phyloP scores from a whole-genome alignment of 2,888 invertebrate species.

The Hofmannophila pseudospretella region DNA sequence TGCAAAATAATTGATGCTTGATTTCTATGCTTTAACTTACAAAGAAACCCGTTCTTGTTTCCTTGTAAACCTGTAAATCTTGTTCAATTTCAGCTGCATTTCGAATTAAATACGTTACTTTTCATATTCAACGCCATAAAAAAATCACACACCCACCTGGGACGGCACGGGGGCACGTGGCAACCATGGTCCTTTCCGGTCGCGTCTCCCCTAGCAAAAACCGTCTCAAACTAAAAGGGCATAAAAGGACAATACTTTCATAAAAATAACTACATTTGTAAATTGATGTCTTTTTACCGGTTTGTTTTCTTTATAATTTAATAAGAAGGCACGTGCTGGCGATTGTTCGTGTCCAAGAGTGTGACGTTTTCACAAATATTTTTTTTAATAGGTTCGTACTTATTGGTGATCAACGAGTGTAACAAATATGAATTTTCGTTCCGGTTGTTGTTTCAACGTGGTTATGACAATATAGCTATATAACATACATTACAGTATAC shows the following conservation, averaged over 20 bases:
- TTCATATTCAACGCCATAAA: constrained; percentile 15
- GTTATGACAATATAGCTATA: no score
- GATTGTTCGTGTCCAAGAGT: constrained; percentile 50
- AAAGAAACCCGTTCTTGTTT: background rate
- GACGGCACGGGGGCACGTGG: constrained; percentile 60
- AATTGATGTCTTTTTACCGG: constrained; percentile 30
- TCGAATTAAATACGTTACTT: constrained; percentile 36
- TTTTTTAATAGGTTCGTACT: constrained; percentile 19
- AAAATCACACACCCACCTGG: constrained; percentile 53
- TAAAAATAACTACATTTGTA: constrained; percentile 14
- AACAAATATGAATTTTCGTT: background rate
- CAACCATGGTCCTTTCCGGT: constrained; percentile 49
- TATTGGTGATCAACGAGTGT: constrained; percentile 14
- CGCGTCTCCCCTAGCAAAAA: constrained; percentile 38
- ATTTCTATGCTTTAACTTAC: no score
- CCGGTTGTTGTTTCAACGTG: background rate
- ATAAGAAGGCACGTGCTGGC: constrained; percentile 62
- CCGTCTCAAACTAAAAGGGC: constrained; percentile 23
- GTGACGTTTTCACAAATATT: constrained; percentile 39
- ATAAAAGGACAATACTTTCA: constrained; percentile 11
- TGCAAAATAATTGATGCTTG: background rate
- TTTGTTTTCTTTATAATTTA: constrained; percentile 70
- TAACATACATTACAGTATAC: no score
- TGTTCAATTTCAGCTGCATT: constrained; percentile 3
- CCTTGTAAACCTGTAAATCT: background rate